Conservation (phyloP, 1,140 invertebrate species). For the Anoplolepis gracilipes region DNA sequence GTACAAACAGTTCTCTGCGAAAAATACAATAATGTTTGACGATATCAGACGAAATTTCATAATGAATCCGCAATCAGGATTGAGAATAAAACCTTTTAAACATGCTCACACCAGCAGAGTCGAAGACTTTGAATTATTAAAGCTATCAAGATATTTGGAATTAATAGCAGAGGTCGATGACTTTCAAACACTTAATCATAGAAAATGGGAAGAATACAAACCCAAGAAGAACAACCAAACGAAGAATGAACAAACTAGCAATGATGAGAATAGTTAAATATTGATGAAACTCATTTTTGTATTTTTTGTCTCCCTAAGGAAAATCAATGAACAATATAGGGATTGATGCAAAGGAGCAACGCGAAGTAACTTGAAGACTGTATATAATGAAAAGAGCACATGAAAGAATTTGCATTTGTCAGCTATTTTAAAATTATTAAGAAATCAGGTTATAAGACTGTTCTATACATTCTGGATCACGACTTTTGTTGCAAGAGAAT, state of each 20-base stretch:
- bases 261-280: conserved; percentile 56
- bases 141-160: conserved; percentile 94
- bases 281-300: not conserved
- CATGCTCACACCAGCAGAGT: conserved; percentile 95
- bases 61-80: conserved; percentile 98
- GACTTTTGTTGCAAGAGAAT: not conserved
- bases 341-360: not conserved
- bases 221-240: conserved; percentile 75
- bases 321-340: not conserved
- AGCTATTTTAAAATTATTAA: conserved; percentile 21
- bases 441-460: conserved; percentile 19
- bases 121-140: conserved; percentile 94
- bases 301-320: not conserved
- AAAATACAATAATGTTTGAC: conserved; percentile 99
- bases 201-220: conserved; percentile 95
- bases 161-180: conserved; percentile 94
- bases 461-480: not conserved
- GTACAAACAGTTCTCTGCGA: conserved; percentile 93
- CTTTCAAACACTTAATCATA: conserved; percentile 94
- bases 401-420: conserved; percentile 13
- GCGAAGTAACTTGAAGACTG: conserved; percentile 20
- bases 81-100: conserved; percentile 95
- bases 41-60: conserved; percentile 98
- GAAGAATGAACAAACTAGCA: conserved; percentile 6
- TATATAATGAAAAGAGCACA: conserved; percentile 13